Percentiles rank a stretch among this genome's conserved stretches.
Evolutionary conservation across 1,140 invertebrate genomes (phyloP).

Genomic region (Vanessa atalanta): DNA sequence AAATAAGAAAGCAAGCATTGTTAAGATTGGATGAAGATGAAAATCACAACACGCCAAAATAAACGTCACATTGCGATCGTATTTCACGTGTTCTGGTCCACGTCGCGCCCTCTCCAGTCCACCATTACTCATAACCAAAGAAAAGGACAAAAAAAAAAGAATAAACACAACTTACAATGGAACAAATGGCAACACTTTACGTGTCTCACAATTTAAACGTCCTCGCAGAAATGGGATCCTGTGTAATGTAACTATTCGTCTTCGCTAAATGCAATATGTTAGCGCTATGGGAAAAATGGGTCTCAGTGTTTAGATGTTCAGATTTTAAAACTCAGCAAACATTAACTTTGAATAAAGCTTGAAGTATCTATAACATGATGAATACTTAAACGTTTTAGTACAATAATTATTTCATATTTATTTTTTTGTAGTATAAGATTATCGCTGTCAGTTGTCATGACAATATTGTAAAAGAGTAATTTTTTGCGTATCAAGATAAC

Average conservation of each 20-base stretch:
- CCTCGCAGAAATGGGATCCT: slow-evolving; percentile 64
- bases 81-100: slow-evolving; percentile 52
- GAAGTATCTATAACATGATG: background rate
- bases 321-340: background rate
- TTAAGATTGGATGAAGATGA: slow-evolving; percentile 19
- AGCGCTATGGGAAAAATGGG: background rate
- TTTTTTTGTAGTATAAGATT: too few relatives aligned
- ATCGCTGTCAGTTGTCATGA: too few relatives aligned
- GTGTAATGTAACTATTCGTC: slow-evolving; percentile 73
- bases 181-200: slow-evolving; percentile 77
- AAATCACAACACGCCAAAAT: slow-evolving; percentile 49
- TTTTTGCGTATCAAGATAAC: too few relatives aligned
- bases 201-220: slow-evolving; percentile 75
- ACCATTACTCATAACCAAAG: slow-evolving; percentile 69
- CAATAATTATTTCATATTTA: background rate
- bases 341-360: background rate
- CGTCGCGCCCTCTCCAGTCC: slow-evolving; percentile 54
- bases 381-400: background rate
- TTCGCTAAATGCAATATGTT: slow-evolving; percentile 60
- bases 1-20: background rate
- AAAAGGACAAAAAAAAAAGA: slow-evolving; percentile 65
- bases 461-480: too few relatives aligned
- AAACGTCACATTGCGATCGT: slow-evolving; percentile 50
- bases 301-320: background rate
- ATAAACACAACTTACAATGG: slow-evolving; percentile 72